Percentiles rank a stretch among this genome's conserved stretches.
Conservation (phyloP, 2,113 vertebrate genomes). For the Corythoichthys haematopterus region DNA sequence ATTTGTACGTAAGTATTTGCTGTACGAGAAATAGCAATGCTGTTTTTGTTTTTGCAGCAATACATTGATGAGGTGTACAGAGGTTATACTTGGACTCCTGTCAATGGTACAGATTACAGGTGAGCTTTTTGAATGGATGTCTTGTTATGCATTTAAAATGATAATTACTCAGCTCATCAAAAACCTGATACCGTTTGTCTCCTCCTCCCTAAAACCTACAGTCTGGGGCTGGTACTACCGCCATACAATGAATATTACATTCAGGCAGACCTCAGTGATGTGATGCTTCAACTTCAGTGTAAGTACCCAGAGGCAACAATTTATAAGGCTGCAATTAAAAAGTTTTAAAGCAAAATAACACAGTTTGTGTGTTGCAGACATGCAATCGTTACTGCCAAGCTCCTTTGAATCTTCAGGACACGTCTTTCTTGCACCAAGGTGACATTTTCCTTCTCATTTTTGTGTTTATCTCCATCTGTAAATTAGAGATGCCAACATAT, state of each 20-base stretch:
- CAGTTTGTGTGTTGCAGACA: constrained; percentile 83
- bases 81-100: constrained; percentile 91
- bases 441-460: constrained; percentile 2
- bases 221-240: constrained; percentile 90
- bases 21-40: neutral
- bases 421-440: constrained; percentile 98
- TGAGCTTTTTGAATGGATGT: constrained; percentile 55
- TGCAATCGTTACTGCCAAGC: constrained; percentile 95
- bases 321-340: neutral
- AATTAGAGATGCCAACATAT: constrained; percentile 5
- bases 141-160: neutral
- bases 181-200: neutral
- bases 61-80: constrained; percentile 90
- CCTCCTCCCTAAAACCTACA: constrained; percentile 52
- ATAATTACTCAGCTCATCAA: neutral
- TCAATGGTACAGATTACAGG: constrained; percentile 98
- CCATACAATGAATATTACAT: constrained; percentile 93
- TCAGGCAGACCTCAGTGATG: constrained; percentile 94
- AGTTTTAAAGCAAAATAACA: constrained; percentile 14
- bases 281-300: constrained; percentile 98
- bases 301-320: constrained; percentile 71
- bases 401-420: constrained; percentile 95
- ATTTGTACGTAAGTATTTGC: neutral
- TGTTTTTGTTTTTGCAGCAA: constrained; percentile 66
- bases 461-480: neutral